Conservation (phyloP, 2,888 invertebrate genomes). For the Acleris laterana region DNA sequence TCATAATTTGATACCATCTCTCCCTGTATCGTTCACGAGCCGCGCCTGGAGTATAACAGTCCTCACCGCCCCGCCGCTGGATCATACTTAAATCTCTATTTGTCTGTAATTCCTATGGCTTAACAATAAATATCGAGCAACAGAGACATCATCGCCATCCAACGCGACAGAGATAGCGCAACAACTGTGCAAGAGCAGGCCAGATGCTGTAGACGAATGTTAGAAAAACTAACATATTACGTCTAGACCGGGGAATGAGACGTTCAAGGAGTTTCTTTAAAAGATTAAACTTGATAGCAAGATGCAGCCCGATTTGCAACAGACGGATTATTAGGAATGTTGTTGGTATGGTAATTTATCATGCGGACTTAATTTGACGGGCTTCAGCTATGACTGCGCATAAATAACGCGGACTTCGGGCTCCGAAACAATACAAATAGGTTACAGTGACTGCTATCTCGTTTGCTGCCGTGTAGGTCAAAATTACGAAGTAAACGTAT, state of each 20-base stretch:
- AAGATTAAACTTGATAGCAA: slow-evolving; percentile 33
- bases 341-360: slow-evolving; percentile 26
- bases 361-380: slow-evolving; percentile 4
- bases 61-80: neutral
- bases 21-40: too few relatives aligned
- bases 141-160: slow-evolving; percentile 14
- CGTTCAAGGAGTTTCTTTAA: slow-evolving; percentile 27
- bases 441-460: too few relatives aligned
- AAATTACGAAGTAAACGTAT: too few relatives aligned
- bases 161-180: slow-evolving; percentile 16
- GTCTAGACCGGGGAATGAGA: slow-evolving; percentile 34
- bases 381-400: too few relatives aligned
- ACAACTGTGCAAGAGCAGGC: slow-evolving; percentile 23
- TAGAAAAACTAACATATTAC: slow-evolving; percentile 33
- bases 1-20: too few relatives aligned
- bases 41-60: too few relatives aligned
- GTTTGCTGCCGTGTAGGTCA: too few relatives aligned
- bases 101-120: slow-evolving; percentile 16
- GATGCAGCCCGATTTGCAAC: slow-evolving; percentile 16
- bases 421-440: too few relatives aligned
- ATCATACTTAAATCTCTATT: slow-evolving; percentile 12
- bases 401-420: too few relatives aligned
- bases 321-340: slow-evolving; percentile 17
- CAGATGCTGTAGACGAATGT: slow-evolving; percentile 21
- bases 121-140: slow-evolving; percentile 18